Evolutionary conservation across 2,888 invertebrate genomes (phyloP), one percentile per base, ranked within the genome.

Genomic region (Pachliopta kotzebuea): DNA sequence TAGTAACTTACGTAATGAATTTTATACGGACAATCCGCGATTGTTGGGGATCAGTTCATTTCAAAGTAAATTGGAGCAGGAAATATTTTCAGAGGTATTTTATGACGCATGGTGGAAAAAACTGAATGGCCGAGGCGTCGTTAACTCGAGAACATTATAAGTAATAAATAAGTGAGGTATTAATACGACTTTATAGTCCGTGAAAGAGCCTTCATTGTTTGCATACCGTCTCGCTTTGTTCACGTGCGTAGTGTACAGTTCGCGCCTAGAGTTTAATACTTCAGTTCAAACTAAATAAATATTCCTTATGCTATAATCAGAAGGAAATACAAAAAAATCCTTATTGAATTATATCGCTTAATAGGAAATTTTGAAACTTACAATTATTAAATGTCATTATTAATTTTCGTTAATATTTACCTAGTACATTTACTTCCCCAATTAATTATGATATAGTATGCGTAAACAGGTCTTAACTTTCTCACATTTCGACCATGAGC

Each of bases 71-170:
- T 82, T 75, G 74, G 75, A 75, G 70, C 75, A 74, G 72, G 79
- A 80, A 80, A 78, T 75, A 83, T 84, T 81, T 80, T 81, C 82
- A 83, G 83, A 83, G 86, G 84, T 84, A 85, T 81, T 88, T 88
- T 88, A 90, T 86, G 88, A 80, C 78, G 84, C 85, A 82, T 85
- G 83, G 80, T 81, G 80, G 79, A 87, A 88, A 81, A 87, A 90
- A 86, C 80, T 77, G 84, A 82, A 85, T 81, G 85, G 81, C 75
- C 77, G 79, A 80, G 78, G 81, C 85, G 81, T 88, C 85, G 89
- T 89, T 90, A 88, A 89, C 87, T 87, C 84, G 88, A 87, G 85
- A 90, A 89, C 89, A 89, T 88, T 88, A 86, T 86, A 86, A 84
- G 79, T 81, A 88, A 88, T 88, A 89, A 88, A 90, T 90, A 89